Percentiles rank a stretch among this genome's conserved stretches.
Conservation (phyloP, 2,888 invertebrate species). For the Bhutanitis thaidina region DNA sequence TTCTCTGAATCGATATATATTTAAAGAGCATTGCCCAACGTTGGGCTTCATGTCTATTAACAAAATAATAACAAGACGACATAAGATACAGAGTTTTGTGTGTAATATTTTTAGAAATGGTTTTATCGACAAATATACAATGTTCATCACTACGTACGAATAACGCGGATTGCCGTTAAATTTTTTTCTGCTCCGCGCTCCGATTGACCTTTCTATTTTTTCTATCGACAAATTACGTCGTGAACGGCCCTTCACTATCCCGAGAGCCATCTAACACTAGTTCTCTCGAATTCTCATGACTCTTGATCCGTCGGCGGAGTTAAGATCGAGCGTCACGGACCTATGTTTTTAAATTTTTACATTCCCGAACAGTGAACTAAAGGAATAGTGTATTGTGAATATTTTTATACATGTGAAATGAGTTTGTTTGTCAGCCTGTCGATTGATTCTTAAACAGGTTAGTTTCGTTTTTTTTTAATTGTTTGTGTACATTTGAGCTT, state of each 20-base stretch:
- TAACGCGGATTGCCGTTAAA: not conserved
- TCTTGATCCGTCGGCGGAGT: slow-evolving; percentile 3
- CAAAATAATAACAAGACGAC: too few relatives aligned
- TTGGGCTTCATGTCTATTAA: too few relatives aligned
- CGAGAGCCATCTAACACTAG: not conserved
- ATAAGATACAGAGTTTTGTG: too few relatives aligned
- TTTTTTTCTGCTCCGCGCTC: slow-evolving; percentile 1
- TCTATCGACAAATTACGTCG: slow-evolving; percentile 11
- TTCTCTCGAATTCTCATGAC: slow-evolving; percentile 2
- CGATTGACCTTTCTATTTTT: slow-evolving; percentile 16
- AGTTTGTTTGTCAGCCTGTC: slow-evolving; percentile 4
- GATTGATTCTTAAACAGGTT: slow-evolving; percentile 12
- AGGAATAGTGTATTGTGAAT: not conserved
- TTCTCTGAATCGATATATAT: too few relatives aligned
- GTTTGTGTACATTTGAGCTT: not conserved
- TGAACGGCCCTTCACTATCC: slow-evolving; percentile 4
- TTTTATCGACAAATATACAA: not conserved
- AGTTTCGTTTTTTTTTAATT: not conserved
- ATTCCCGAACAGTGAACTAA: too few relatives aligned
- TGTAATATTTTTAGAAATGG: too few relatives aligned
- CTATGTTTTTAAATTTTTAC: not conserved
- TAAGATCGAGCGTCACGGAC: not conserved
- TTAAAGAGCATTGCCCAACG: too few relatives aligned
- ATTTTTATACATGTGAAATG: slow-evolving; percentile 11
- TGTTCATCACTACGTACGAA: not conserved